A percentile compares a stretch with the other conserved stretches of the same genome.
These are phyloP conservation scores for Sinella curviseta DNA, from an alignment of 1,140 invertebrate species.

Conservation along the genomic window DNA sequence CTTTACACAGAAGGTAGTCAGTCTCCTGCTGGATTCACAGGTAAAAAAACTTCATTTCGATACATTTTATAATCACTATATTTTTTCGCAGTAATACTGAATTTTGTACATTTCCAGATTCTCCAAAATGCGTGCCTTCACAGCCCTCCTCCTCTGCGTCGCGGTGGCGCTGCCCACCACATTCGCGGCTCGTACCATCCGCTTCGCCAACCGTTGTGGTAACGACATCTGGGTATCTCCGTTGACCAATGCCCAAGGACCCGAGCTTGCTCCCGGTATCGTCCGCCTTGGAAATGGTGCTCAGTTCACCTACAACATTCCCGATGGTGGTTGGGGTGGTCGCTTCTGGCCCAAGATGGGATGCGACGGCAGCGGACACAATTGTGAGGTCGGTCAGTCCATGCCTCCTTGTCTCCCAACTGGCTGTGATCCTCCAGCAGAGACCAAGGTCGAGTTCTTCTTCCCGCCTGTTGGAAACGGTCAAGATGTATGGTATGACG, in stretches of 20 bases:
- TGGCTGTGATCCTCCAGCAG: conserved; percentile 46
- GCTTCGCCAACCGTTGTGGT: conserved; percentile 32
- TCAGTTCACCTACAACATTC: conserved; percentile 37
- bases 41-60: too few species aligned
- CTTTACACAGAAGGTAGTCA: too few species aligned
- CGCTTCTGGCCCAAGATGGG: conserved; percentile 47
- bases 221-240: conserved; percentile 36
- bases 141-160: background rate
- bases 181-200: background rate
- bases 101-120: too few species aligned
- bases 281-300: background rate
- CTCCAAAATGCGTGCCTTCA: background rate
- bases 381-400: conserved; percentile 43
- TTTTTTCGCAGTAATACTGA: too few species aligned
- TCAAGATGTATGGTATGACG: conserved; percentile 12
- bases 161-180: background rate
- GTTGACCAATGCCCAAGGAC: conserved; percentile 31
- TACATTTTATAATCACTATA: too few species aligned
- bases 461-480: background rate
- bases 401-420: conserved; percentile 32
- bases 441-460: conserved; percentile 41
- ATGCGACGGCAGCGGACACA: conserved; percentile 34
- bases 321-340: conserved; percentile 47
- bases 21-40: too few species aligned
- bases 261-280: background rate